A percentile compares a stretch with the other conserved stretches of the same genome.
Conservation (phyloP, 2,888 invertebrate genomes). For the Teinopalpus imperialis region DNA sequence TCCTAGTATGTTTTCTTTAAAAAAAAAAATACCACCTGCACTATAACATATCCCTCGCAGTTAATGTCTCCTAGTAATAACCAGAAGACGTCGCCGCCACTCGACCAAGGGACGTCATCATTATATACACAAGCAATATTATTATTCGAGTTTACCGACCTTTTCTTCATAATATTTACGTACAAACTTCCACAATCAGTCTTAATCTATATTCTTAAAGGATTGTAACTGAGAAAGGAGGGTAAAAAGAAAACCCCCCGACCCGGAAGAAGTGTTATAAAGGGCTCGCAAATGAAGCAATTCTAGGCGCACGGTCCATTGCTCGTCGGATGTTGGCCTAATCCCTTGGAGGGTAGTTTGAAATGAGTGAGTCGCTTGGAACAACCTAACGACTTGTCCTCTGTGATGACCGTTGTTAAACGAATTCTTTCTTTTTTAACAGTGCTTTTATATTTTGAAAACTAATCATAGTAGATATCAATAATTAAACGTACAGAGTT, state of each 20-base stretch:
- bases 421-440: neutral
- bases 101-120: no score
- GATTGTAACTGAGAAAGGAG: neutral
- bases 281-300: conserved; percentile 22
- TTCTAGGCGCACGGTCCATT: conserved; percentile 13
- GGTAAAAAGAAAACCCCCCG: conserved; percentile 1
- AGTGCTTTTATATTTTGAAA: neutral
- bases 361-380: conserved; percentile 2
- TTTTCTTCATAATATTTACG: no score
- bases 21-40: no score
- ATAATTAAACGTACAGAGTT: no score
- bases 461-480: no score
- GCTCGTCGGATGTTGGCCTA: conserved; percentile 16
- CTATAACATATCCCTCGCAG: no score
- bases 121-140: no score
- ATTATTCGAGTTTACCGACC: no score
- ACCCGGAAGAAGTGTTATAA: conserved; percentile 10
- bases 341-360: conserved; percentile 18
- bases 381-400: conserved; percentile 5
- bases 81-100: no score
- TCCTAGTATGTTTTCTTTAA: no score
- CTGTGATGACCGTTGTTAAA: conserved; percentile 9
- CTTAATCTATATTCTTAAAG: conserved; percentile 12
- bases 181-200: neutral
- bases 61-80: no score